Evolutionary conservation across 2,113 vertebrate species (phyloP).

Genomic region (Indicator maculatus): DNA sequence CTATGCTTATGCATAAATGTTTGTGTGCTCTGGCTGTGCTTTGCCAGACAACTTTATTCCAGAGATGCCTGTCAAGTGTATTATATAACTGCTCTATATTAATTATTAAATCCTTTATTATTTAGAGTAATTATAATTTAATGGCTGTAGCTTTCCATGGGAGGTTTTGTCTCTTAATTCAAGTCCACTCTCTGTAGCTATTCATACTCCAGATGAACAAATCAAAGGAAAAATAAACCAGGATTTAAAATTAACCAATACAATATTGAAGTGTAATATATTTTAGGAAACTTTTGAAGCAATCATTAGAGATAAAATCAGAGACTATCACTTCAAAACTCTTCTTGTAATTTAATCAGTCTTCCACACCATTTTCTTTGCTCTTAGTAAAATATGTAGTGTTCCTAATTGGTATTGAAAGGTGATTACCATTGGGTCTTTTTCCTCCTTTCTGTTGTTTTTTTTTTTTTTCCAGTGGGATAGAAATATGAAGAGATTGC

Average conservation of each 20-base stretch:
- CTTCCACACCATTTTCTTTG: neutral
- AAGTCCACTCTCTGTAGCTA: neutral
- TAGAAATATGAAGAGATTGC: neutral
- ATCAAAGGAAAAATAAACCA: neutral
- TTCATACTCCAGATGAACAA: neutral
- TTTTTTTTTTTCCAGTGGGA: neutral
- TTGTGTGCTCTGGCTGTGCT: neutral
- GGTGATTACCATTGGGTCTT: neutral
- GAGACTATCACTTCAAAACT: neutral
- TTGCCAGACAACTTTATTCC: neutral
- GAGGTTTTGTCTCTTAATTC: neutral
- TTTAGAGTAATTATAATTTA: constrained; percentile 53
- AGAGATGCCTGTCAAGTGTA: constrained; percentile 18
- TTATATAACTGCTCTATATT: constrained; percentile 48
- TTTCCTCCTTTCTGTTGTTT: neutral
- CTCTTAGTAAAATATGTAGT: neutral
- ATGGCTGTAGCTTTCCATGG: constrained; percentile 15
- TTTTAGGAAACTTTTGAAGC: neutral
- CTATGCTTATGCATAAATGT: neutral
- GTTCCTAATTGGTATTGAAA: neutral
- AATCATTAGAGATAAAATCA: neutral
- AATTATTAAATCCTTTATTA: constrained; percentile 56
- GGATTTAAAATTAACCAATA: neutral
- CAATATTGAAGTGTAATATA: neutral
- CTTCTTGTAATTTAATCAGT: neutral